Evolutionary conservation across 1,140 invertebrate species (phyloP).

Genomic region (Ericerus pela): DNA sequence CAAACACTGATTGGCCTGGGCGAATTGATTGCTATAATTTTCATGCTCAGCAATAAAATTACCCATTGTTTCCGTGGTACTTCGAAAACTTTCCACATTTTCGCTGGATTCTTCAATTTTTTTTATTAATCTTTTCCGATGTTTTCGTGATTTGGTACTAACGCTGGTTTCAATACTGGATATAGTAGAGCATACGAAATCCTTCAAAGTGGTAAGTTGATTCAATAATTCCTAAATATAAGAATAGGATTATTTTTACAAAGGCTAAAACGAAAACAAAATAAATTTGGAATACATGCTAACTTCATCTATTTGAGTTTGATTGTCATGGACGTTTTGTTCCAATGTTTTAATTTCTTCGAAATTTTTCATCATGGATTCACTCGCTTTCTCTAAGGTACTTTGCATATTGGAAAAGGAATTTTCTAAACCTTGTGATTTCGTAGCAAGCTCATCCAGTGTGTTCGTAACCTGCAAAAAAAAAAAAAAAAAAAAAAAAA

Average conservation of each 20-base stretch:
- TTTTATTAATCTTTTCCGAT: neutral
- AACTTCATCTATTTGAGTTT: neutral
- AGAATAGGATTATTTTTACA: neutral
- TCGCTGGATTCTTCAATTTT: neutral
- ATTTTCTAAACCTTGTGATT: neutral
- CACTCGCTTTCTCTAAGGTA: neutral
- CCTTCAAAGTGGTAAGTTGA: neutral
- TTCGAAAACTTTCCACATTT: neutral
- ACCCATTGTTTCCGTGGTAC: neutral
- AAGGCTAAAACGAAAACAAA: neutral
- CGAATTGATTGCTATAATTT: neutral
- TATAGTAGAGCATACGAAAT: neutral
- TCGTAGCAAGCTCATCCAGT: neutral
- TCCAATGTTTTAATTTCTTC: neutral
- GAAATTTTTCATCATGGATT: neutral
- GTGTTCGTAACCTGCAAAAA: neutral
- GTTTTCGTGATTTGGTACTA: neutral
- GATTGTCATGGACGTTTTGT: neutral
- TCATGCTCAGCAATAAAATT: neutral
- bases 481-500: neutral
- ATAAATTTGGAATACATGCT: neutral
- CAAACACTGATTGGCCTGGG: neutral
- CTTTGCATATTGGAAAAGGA: neutral
- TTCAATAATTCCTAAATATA: neutral
- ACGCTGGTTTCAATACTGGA: neutral